Evolutionary conservation across 2,797 vertebrate genomes (phyloP), one percentile per base, ranked within the genome.

Genomic region (Limnodromus scolopaceus): DNA sequence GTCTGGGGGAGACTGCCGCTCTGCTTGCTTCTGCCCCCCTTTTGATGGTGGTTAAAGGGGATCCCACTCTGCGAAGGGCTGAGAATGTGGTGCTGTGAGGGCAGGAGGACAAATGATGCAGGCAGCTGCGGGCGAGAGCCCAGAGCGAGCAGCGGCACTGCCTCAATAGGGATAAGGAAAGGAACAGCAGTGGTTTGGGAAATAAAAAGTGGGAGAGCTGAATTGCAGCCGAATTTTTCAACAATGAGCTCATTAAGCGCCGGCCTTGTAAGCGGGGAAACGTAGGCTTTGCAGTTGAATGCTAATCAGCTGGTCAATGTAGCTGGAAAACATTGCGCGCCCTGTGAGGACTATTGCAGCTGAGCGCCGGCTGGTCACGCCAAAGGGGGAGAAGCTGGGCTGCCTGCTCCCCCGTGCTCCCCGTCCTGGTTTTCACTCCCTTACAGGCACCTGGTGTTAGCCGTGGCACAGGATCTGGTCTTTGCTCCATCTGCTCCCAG

Each of bases 201-300:
- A 95, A 78, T 87, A 55, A 86, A 85, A 96, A 91, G 61, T 81
- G 66, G 63, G 76, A 79, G 87, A 82, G 63, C 65, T 92, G 92
- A 95, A 84, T 14, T 84, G 76, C 72, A 58, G 84, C 69, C 2
- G 86, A 90, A 90, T 96, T 93, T 96, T 93, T 93, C 82, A 92
- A 90, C 91, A 97, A 86, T 92, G 94, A 94, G 86, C 88, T 94
- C 91, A 87, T 97, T 92, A 96, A 93, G 75, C 1, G 11, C 57
- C 1, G 11, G 87, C 46, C 76, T 89, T 69, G 65, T 87, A 93
- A 94, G 87, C 2, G 14, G 82, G 61, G 84, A 88, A 93, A 93
- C 75, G 60, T 88, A 53, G 76, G 80, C 83, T 95, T 96, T 92
- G 69, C 94, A 84, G 53, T 82, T 95, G 94, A 89, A 97, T 96